Conservation (phyloP, 2,797 vertebrate genomes). For the Phylloscopus collybita region DNA sequence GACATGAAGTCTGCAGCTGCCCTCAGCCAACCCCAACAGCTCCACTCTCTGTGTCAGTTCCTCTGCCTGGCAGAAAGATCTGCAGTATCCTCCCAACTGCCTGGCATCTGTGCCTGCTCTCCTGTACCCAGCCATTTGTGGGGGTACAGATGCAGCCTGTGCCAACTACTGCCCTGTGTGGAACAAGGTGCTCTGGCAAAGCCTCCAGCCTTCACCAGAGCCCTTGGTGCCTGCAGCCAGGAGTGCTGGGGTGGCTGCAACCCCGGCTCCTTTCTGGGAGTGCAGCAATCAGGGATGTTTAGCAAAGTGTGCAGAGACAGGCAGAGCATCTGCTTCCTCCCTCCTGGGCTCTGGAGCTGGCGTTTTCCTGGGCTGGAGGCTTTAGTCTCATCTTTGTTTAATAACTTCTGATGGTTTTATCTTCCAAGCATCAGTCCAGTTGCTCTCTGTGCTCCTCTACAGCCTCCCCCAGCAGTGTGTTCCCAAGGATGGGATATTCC, state of each 20-base stretch:
- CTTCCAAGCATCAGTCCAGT: not conserved
- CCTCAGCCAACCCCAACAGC: not conserved
- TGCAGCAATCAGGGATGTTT: not conserved
- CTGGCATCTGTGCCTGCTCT: not conserved
- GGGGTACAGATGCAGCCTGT: not conserved
- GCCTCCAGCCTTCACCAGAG: not conserved
- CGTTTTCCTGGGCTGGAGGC: not conserved
- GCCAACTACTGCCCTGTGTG: not conserved
- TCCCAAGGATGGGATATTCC: not conserved
- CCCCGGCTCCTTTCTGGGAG: not conserved
- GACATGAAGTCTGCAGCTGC: not conserved
- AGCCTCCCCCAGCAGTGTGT: not conserved
- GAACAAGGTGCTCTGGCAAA: not conserved
- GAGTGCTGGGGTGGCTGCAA: rapidly evolving
- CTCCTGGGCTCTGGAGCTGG: not conserved
- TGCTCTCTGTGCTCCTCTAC: not conserved
- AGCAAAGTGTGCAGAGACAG: not conserved
- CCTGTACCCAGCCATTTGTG: not conserved
- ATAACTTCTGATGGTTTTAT: not conserved
- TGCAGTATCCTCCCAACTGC: not conserved
- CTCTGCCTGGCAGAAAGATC: not conserved
- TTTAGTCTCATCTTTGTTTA: not conserved
- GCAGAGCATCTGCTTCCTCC: not conserved
- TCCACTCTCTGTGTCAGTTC: not conserved
- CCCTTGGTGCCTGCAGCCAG: not conserved